Conservation (phyloP, 2,888 invertebrate genomes). For the Drosophila falleni region DNA sequence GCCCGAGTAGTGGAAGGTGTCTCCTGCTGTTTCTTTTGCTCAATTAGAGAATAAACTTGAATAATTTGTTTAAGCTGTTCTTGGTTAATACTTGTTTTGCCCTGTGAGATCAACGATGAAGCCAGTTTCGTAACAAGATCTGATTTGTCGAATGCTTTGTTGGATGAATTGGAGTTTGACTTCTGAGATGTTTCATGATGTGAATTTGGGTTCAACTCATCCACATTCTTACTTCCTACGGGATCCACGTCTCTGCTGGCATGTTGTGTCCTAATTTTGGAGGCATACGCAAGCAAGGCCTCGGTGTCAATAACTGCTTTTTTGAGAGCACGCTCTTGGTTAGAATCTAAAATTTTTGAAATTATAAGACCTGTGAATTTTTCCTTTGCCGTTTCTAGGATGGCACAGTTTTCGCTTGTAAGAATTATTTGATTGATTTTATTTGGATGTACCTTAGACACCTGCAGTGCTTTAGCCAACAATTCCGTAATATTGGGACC, state of each 20-base stretch:
- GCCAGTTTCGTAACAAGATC: slow-evolving; percentile 91
- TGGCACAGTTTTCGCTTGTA: slow-evolving; percentile 89
- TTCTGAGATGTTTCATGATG: background rate
- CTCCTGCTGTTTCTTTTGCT: slow-evolving; percentile 76
- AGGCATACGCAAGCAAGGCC: slow-evolving; percentile 87
- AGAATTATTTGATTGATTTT: slow-evolving; percentile 90
- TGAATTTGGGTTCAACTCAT: background rate
- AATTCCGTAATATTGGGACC: slow-evolving; percentile 92
- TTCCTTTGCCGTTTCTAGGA: slow-evolving; percentile 83
- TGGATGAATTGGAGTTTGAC: background rate
- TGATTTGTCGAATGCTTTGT: slow-evolving; percentile 76
- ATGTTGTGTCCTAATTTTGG: slow-evolving; percentile 57
- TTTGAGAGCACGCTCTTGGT: slow-evolving; percentile 89
- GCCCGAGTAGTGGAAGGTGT: background rate
- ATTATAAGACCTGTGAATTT: slow-evolving; percentile 87
- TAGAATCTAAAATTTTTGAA: slow-evolving; percentile 87
- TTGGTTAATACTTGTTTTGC: slow-evolving; percentile 92
- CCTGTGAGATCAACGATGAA: slow-evolving; percentile 91
- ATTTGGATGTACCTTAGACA: slow-evolving; percentile 86
- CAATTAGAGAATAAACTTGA: slow-evolving; percentile 87
- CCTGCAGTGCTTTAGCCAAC: slow-evolving; percentile 75
- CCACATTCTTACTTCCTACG: background rate
- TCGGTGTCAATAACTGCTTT: slow-evolving; percentile 89
- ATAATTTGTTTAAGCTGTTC: slow-evolving; percentile 92
- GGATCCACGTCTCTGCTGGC: background rate